Evolutionary conservation across 2,888 invertebrate species (phyloP), one percentile per base, ranked within the genome.

Genomic region (Cosmorhoe ocellata): DNA sequence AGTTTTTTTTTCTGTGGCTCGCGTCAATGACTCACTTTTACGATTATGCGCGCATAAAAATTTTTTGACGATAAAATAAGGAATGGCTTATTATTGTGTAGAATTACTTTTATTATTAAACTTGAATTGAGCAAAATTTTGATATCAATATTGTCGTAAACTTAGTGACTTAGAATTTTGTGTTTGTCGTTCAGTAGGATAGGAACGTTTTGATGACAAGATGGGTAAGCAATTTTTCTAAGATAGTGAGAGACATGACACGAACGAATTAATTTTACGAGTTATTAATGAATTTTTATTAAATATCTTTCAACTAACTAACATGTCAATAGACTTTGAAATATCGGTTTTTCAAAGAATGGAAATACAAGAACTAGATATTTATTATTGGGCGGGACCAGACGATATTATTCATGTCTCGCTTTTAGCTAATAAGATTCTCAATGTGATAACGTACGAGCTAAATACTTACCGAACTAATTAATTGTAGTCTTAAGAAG

Each of bases 11-110:
- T 11, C 55, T 60, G 45, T 60, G 53, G 8, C 40, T 26, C 33
- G 30, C 45, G 56, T 56, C 54, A 59, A 45, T 45, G 54, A 51
- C 49, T 61, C 54, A 51, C 53, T 51, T 63, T 66, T 65, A 64
- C 50, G 61, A 56, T 62, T 56, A 56, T 51, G 53, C 44, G 39
- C 26, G 37, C 53, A 30, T 58, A 58, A 57, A 57, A 43, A 48
- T 56, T 56, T 56, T 55, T 13, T 6, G 33, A 14, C 55, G 37
- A 61, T 59, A 59, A 61, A 64, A 54, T 55, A 24, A 45, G 30
- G 43, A 53, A 47, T 42, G 41, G 39, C 50, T 61, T 58, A 63
- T 48, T 53, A 51, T 49, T 44, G 43, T 31, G 32, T 40, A 46
- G 45, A 61, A 58, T 42, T 48, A 58, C 28, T 34, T 47, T 34